Evolutionary conservation across 2,113 vertebrate species (phyloP).

Genomic region (Irena cyanogastra): DNA sequence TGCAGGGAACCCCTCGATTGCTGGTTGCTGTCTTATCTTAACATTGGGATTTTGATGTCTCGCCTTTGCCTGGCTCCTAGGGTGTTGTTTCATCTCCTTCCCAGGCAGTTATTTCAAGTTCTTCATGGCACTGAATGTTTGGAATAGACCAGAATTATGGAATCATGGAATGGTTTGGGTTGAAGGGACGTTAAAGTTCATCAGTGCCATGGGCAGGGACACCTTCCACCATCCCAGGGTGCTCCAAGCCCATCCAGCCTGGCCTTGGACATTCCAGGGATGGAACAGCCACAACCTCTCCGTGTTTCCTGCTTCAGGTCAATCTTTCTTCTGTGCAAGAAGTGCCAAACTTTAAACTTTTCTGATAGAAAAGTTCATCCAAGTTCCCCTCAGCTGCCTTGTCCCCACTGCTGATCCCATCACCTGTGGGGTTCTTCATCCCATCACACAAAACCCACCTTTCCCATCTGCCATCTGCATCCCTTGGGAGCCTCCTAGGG

Average conservation of each 20-base stretch:
- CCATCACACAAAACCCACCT: background rate
- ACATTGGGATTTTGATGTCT: background rate
- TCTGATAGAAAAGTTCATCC: background rate
- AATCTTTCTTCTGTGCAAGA: background rate
- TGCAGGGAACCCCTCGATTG: background rate
- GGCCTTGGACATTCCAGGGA: background rate
- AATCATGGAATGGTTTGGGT: background rate
- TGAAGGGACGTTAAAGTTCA: background rate
- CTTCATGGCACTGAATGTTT: background rate
- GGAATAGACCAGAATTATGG: background rate
- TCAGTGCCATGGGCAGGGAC: background rate
- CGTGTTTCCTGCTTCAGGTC: background rate
- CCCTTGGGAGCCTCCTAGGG: background rate
- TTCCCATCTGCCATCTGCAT: background rate
- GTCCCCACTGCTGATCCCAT: background rate
- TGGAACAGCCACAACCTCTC: background rate
- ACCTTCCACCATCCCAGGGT: fast-evolving
- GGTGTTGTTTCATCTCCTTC: background rate
- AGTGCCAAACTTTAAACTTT: fast-evolving
- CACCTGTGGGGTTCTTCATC: background rate
- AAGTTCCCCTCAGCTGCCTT: background rate
- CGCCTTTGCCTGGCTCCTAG: background rate
- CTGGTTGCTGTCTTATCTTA: background rate
- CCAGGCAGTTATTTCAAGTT: background rate
- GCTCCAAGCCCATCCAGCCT: background rate